These are phyloP conservation scores for Chauna torquata DNA, from an alignment of 2,113 vertebrate species.

Conservation along the genomic window DNA sequence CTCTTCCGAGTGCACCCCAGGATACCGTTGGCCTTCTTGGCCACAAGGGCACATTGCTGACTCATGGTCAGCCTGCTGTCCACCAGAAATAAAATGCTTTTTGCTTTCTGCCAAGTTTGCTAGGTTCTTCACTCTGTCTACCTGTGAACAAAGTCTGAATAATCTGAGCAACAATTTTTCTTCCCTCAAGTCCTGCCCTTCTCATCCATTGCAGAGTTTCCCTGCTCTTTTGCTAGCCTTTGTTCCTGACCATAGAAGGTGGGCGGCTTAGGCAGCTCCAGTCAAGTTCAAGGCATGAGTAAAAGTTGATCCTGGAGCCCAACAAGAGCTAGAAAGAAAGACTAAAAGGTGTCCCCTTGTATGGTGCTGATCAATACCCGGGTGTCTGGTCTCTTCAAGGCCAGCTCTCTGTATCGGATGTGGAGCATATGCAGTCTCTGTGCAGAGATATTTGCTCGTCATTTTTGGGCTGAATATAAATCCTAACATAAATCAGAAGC, in stretches of 20 bases:
- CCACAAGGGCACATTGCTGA: no score
- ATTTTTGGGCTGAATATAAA: neutral
- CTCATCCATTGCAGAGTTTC: neutral
- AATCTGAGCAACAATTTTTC: neutral
- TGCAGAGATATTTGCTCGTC: neutral
- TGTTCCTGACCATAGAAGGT: neutral
- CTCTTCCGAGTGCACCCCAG: no score
- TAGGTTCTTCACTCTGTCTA: neutral
- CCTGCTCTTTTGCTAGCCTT: neutral
- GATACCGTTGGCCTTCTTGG: no score
- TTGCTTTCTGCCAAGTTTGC: neutral
- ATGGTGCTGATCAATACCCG: neutral
- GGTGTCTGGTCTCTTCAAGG: neutral
- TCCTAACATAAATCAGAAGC: neutral
- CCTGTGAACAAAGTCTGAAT: neutral
- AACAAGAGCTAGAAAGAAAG: accelerated
- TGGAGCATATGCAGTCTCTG: neutral
- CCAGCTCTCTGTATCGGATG: neutral
- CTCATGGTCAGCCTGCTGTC: no score
- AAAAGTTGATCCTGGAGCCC: neutral
- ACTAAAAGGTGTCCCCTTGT: neutral
- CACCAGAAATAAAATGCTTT: neutral
- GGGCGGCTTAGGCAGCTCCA: neutral
- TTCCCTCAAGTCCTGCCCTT: neutral
- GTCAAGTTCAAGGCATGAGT: neutral